These are phyloP conservation scores for Endomychus coccineus DNA, from an alignment of 2,888 invertebrate genomes.

Conservation along the genomic window DNA sequence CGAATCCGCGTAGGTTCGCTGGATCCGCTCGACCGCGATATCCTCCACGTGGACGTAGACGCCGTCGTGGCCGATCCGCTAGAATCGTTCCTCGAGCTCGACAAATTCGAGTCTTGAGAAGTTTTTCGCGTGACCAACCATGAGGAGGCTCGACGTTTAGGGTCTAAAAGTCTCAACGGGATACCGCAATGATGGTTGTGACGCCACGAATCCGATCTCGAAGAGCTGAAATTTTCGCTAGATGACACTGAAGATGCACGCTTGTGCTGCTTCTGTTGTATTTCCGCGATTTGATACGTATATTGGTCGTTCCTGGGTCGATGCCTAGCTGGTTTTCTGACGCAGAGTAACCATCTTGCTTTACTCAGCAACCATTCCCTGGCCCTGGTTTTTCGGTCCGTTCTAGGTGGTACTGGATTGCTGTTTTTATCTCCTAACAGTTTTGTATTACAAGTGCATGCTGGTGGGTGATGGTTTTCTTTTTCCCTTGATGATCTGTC, in stretches of 20 bases:
- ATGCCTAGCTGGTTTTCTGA: slow-evolving; percentile 36
- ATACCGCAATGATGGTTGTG: slow-evolving; percentile 70
- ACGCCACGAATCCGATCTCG: slow-evolving; percentile 80
- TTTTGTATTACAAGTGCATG: slow-evolving; percentile 54
- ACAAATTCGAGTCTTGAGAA: slow-evolving; percentile 85
- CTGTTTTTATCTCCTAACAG: slow-evolving; percentile 47
- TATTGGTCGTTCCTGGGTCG: slow-evolving; percentile 57
- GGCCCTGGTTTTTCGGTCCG: slow-evolving; percentile 35
- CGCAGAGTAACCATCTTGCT: slow-evolving; percentile 47
- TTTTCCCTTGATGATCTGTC: slow-evolving; percentile 72
- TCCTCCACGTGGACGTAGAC: slow-evolving; percentile 83
- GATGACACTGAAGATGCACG: slow-evolving; percentile 79
- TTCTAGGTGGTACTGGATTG: slow-evolving; percentile 28
- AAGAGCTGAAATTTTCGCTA: slow-evolving; percentile 84
- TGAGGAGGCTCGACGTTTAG: slow-evolving; percentile 74
- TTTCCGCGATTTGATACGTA: slow-evolving; percentile 68
- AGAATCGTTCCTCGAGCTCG: slow-evolving; percentile 85
- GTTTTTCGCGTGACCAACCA: slow-evolving; percentile 89
- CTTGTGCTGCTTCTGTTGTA: slow-evolving; percentile 67
- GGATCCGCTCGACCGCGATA: slow-evolving; percentile 75
- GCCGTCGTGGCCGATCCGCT: slow-evolving; percentile 84
- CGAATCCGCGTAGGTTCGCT: slow-evolving; percentile 46
- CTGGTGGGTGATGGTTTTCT: slow-evolving; percentile 49
- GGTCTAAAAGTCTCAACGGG: slow-evolving; percentile 64
- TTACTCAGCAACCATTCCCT: slow-evolving; percentile 43